Evolutionary conservation across 2,888 invertebrate species (phyloP).

Genomic region (Spisula subtruncata): DNA sequence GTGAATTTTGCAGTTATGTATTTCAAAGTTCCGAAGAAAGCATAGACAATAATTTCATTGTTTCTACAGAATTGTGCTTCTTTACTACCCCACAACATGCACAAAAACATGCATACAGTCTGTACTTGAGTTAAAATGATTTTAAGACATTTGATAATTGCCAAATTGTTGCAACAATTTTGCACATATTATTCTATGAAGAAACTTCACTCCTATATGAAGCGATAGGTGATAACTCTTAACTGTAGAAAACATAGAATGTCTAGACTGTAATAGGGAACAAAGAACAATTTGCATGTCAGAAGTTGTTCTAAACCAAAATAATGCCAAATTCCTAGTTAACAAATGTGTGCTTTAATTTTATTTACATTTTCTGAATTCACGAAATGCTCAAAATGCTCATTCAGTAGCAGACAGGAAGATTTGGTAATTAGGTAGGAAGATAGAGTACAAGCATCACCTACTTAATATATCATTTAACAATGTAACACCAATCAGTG

Average conservation of each 20-base stretch:
- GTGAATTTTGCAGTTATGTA: too few relatives aligned
- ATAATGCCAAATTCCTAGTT: background rate
- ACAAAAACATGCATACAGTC: too few relatives aligned
- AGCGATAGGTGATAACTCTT: background rate
- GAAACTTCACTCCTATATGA: background rate
- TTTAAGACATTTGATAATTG: too few relatives aligned
- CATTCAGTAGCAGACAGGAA: background rate
- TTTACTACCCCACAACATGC: too few relatives aligned
- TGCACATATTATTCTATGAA: background rate
- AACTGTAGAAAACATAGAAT: background rate
- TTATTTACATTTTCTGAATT: background rate
- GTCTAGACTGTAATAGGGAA: background rate
- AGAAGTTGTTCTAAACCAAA: background rate
- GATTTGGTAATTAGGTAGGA: background rate
- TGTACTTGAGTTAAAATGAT: too few relatives aligned
- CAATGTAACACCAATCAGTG: background rate
- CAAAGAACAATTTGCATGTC: background rate
- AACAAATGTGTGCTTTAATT: slow-evolving; percentile 1
- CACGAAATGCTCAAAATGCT: slow-evolving; percentile 10
- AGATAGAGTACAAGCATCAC: background rate
- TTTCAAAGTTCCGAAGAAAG: too few relatives aligned
- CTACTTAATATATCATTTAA: slow-evolving; percentile 6
- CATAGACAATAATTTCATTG: too few relatives aligned
- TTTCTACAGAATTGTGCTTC: too few relatives aligned
- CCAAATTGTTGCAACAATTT: background rate